Conservation (phyloP, 2,113 vertebrate species). For the Sinocyclocheilus anophthalmus region DNA sequence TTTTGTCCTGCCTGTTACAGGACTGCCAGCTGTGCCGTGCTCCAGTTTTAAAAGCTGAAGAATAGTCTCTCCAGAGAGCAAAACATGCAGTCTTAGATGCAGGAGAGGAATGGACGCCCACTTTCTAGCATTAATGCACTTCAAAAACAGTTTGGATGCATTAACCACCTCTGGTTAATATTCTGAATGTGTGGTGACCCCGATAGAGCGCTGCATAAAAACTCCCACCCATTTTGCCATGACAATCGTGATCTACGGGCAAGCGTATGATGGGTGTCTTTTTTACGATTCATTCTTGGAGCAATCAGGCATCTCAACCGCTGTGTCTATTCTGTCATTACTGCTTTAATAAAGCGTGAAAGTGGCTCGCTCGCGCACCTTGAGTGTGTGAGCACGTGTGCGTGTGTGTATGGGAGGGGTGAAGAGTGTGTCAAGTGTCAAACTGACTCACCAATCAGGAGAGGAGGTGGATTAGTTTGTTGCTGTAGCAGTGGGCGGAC, state of each 20-base stretch:
- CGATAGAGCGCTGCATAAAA: not conserved
- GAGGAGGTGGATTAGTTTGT: constrained; percentile 43
- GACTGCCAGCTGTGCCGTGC: constrained; percentile 45
- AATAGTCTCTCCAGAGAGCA: constrained; percentile 37
- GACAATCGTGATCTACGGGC: constrained; percentile 3
- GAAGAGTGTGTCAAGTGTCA: constrained; percentile 28
- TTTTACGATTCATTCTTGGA: constrained; percentile 63
- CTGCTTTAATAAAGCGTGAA: constrained; percentile 73
- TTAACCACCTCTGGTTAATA: constrained; percentile 29
- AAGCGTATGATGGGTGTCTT: constrained; percentile 47
- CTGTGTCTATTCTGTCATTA: constrained; percentile 60
- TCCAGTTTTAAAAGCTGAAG: constrained; percentile 40
- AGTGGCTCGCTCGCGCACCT: constrained; percentile 67
- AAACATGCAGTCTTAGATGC: constrained; percentile 12
- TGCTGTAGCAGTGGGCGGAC: constrained; percentile 38
- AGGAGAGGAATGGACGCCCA: constrained; percentile 16
- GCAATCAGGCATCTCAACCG: constrained; percentile 62
- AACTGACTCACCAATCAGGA: constrained; percentile 48
- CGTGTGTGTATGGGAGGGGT: constrained; percentile 3
- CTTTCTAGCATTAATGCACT: constrained; percentile 25
- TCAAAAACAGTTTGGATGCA: constrained; percentile 38
- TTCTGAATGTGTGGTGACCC: constrained; percentile 29
- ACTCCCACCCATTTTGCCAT: not conserved
- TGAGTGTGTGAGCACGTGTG: constrained; percentile 49
- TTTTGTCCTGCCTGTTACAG: not conserved